Evolutionary conservation across 2,797 vertebrate genomes (phyloP).

Genomic region (Phoeniculus purpureus): DNA sequence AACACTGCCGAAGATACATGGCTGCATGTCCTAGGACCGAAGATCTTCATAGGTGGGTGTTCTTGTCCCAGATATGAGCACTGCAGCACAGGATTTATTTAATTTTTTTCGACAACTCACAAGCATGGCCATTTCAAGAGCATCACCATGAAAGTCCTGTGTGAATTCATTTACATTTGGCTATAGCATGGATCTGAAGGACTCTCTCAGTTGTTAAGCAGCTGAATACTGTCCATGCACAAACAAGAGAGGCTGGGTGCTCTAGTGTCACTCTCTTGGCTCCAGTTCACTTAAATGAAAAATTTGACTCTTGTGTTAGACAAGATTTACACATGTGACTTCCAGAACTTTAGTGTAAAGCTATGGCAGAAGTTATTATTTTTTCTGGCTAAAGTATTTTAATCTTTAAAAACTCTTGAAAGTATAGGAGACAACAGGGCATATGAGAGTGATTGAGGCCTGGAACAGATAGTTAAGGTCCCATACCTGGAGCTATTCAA

Average conservation of each 20-base stretch:
- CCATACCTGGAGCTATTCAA: too few species aligned
- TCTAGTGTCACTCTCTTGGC: background rate
- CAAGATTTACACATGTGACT: background rate
- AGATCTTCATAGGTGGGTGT: background rate
- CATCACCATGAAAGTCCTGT: slow-evolving; percentile 3
- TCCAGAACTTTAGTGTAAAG: background rate
- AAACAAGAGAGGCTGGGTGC: background rate
- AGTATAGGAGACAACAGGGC: background rate
- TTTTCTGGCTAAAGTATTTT: background rate
- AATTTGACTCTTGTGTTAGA: background rate
- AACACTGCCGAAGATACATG: background rate
- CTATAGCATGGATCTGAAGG: background rate
- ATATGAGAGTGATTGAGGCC: background rate
- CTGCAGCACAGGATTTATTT: background rate
- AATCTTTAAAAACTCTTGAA: background rate
- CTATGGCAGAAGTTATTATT: background rate
- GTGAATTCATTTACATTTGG: slow-evolving; percentile 26
- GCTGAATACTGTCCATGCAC: background rate
- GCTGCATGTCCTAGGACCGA: background rate
- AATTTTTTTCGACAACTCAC: background rate
- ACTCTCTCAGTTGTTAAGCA: background rate
- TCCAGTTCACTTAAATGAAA: background rate
- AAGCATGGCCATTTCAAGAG: background rate
- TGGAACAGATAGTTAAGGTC: too few species aligned
- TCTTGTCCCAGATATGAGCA: background rate